Evolutionary conservation across 2,113 vertebrate species (phyloP), one percentile per base, ranked within the genome.

Genomic region (Xerus inauris): DNA sequence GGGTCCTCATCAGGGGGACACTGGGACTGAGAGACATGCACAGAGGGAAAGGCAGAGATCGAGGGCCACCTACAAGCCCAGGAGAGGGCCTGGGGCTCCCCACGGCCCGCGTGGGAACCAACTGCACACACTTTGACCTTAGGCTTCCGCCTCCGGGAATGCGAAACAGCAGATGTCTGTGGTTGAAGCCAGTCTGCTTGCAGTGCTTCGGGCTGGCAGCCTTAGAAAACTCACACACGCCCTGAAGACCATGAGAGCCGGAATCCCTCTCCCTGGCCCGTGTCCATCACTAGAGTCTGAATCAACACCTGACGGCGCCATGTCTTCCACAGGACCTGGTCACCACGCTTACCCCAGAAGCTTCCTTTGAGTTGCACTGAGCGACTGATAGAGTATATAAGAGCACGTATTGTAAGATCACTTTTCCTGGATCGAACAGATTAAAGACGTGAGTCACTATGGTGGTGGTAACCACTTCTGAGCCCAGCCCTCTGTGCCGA

Each of bases 221-320:
- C 45, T 12, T 35, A 10, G 65, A 22, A 57, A 83, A 73, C 2
- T 6, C 45, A 69, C 13, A n/a, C 0, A 7, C 20, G 16, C 19
- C 40, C 51, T 17, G 8, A 24, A 28, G 6, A 3, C 57, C 19
- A 1, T 0, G 57, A 47, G 1, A 0, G 0, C 1, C 59, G 40
- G 40, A 62, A 77, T 72, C 45, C 26, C 69, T 83, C 59, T 69
- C 9, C 49, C 5, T 69, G 10, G 47, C 16, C 51, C 42, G 0
- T 1, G 22, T 54, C 59, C 59, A 69, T 28, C n/a, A 30, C 13
- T 5, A 19, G 6, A 91, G 13, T 14, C n/a, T 54, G 76, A 85
- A 32, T 51, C n/a, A n/a, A 35, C 49, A 51, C 13, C 13, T 51
- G 49, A 14, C 49, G 0, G 49, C 49, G 16, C 35, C 65, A 1